Conservation (phyloP, 2,797 vertebrate genomes). For the Apogon talboti region DNA sequence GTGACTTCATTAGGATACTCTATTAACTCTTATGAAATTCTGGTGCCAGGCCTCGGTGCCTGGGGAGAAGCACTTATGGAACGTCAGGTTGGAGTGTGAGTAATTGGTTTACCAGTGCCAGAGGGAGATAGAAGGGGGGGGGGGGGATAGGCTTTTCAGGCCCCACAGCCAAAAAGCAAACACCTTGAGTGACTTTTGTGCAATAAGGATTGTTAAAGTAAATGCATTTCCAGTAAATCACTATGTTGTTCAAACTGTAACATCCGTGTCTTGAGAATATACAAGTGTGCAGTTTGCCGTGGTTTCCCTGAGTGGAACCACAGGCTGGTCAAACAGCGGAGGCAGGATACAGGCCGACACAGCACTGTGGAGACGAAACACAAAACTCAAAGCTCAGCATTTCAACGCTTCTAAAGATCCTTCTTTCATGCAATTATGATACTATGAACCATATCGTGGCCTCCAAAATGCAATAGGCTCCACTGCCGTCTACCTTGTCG, state of each 20-base stretch:
- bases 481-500: slow-evolving; percentile 40
- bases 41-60: slow-evolving; percentile 38
- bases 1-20: slow-evolving; percentile 71
- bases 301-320: slow-evolving; percentile 13
- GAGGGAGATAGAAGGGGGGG: slow-evolving; percentile 33
- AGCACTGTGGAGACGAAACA: slow-evolving; percentile 16
- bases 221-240: slow-evolving; percentile 57
- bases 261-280: slow-evolving; percentile 31
- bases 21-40: slow-evolving; percentile 72
- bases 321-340: slow-evolving; percentile 26
- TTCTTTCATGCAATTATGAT: slow-evolving; percentile 33
- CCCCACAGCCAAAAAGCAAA: slow-evolving; percentile 48
- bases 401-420: slow-evolving; percentile 44
- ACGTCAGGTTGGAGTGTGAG: slow-evolving; percentile 63
- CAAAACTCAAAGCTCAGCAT: slow-evolving; percentile 56
- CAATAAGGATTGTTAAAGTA: slow-evolving; percentile 51
- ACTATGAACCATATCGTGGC: slow-evolving; percentile 36
- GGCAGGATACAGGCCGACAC: slow-evolving; percentile 24
- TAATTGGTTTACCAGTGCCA: slow-evolving; percentile 71
- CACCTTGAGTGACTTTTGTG: slow-evolving; percentile 34
- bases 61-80: slow-evolving; percentile 66
- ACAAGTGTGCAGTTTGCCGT: slow-evolving; percentile 18
- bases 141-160: slow-evolving; percentile 49
- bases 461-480: slow-evolving; percentile 42
- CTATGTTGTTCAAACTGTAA: slow-evolving; percentile 34